Percentiles rank a stretch among this genome's conserved stretches.
These are phyloP conservation scores for Ciconia boyciana DNA, from an alignment of 2,113 vertebrate species.

Conservation along the genomic window DNA sequence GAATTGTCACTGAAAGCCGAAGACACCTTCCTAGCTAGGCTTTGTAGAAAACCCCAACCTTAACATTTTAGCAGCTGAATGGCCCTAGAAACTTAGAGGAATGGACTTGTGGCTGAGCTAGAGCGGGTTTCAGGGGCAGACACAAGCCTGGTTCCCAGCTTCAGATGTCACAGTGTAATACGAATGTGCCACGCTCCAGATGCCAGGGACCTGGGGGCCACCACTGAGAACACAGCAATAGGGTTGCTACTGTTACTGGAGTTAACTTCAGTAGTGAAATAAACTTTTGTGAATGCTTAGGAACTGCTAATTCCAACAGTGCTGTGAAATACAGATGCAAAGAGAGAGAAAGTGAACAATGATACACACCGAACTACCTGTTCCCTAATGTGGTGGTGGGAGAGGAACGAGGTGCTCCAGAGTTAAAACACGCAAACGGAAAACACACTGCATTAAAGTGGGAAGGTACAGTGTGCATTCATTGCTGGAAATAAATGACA, in stretches of 20 bases:
- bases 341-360: neutral
- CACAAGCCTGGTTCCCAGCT: neutral
- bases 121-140: neutral
- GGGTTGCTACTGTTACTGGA: neutral
- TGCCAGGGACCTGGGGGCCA: neutral
- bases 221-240: neutral
- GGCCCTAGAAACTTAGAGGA: neutral
- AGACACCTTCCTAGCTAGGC: neutral
- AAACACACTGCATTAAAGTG: neutral
- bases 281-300: neutral
- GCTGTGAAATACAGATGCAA: neutral
- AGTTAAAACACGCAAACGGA: neutral
- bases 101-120: neutral
- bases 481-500: neutral
- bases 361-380: neutral
- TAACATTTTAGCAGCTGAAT: neutral
- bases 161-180: neutral
- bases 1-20: fast-evolving
- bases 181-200: fast-evolving
- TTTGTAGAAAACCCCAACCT: neutral
- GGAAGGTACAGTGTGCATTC: neutral
- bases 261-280: neutral
- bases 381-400: neutral
- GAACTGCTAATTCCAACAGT: neutral
- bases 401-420: neutral